Evolutionary conservation across 2,888 invertebrate genomes (phyloP).

Genomic region (Agonum fuliginosum): DNA sequence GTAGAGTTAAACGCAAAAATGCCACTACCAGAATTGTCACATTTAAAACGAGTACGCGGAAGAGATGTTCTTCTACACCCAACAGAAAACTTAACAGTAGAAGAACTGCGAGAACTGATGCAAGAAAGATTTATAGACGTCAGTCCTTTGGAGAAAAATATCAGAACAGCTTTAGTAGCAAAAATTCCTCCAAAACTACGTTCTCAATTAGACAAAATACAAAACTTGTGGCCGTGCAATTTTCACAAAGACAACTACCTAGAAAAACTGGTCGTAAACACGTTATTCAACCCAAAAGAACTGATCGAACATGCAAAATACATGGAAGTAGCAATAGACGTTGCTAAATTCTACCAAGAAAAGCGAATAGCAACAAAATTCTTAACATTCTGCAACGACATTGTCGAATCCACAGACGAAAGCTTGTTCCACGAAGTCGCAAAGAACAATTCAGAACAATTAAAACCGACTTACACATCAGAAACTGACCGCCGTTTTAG

Average conservation of each 20-base stretch:
- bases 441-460: not conserved
- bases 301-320: constrained; percentile 75
- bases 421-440: constrained; percentile 26
- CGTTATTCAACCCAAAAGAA: constrained; percentile 77
- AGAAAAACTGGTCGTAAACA: constrained; percentile 80
- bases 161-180: constrained; percentile 77
- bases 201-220: constrained; percentile 79
- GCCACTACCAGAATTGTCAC: constrained; percentile 78
- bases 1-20: constrained; percentile 75
- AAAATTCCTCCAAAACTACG: constrained; percentile 78
- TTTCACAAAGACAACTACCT: constrained; percentile 86
- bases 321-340: constrained; percentile 77
- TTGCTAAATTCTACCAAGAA: constrained; percentile 69
- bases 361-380: constrained; percentile 55
- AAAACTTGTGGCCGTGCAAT: constrained; percentile 86
- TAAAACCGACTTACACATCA: constrained; percentile 41
- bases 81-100: constrained; percentile 65
- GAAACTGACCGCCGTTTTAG: constrained; percentile 66
- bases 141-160: constrained; percentile 73
- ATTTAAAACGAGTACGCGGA: constrained; percentile 83
- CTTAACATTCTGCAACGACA: constrained; percentile 65
- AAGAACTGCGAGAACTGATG: constrained; percentile 71
- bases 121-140: constrained; percentile 73
- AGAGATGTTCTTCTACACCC: constrained; percentile 77
- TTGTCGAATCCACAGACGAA: constrained; percentile 59